A percentile compares a stretch with the other conserved stretches of the same genome.
These are phyloP conservation scores for Acromyrmex charruanus DNA, from an alignment of 1,140 invertebrate species.

Conservation along the genomic window DNA sequence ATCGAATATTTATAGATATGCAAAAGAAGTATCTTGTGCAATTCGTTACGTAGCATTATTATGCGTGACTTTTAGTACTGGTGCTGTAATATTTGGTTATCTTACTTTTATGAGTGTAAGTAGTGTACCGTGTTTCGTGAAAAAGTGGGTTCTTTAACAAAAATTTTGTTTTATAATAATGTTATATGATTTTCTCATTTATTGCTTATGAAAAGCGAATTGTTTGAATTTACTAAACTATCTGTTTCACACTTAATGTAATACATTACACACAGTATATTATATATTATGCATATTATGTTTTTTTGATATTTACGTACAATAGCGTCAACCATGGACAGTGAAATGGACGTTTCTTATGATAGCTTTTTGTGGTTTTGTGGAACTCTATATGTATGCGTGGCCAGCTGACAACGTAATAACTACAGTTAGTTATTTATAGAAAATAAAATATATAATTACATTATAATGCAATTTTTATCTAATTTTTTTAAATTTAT, in stretches of 20 bases:
- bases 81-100: constrained; percentile 56
- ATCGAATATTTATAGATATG: constrained; percentile 54
- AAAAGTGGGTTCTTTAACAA: background rate
- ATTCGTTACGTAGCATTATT: constrained; percentile 59
- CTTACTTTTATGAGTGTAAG: constrained; percentile 66
- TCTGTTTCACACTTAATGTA: background rate
- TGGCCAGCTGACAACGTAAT: constrained; percentile 72
- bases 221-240: background rate
- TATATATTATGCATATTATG: background rate
- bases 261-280: background rate
- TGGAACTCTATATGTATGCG: constrained; percentile 70
- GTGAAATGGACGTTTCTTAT: constrained; percentile 65
- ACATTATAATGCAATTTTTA: background rate
- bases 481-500: background rate
- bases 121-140: background rate
- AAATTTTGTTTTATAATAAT: background rate
- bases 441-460: background rate
- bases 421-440: constrained; percentile 59
- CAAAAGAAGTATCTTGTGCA: constrained; percentile 34
- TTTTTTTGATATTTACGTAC: background rate
- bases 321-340: constrained; percentile 61
- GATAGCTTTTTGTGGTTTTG: constrained; percentile 37
- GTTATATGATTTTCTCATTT: background rate
- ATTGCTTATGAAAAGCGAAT: background rate
- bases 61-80: constrained; percentile 32